Base-by-base conservation (phyloP, 35 echinoderm and acorn worm genomes). In the Apostichopus japonicus region DNA sequence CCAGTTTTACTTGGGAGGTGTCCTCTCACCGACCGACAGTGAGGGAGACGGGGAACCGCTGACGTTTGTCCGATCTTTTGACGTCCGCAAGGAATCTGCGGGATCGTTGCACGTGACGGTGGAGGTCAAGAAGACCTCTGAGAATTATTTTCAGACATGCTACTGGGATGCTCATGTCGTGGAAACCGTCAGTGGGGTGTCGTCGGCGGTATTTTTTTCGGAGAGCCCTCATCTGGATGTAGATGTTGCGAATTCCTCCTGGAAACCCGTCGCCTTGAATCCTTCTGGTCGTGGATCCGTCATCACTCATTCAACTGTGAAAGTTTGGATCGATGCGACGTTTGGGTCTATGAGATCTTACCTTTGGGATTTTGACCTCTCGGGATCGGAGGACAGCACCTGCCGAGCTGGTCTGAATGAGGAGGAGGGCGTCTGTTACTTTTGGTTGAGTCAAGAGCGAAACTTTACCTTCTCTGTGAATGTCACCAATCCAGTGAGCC, bases 401-500 rank as follows among this genome's bases (percentile, higher is more conserved):
- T 91, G 90, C 33, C 10, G 19, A 5, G 52, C 77, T 53, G 90
- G 73, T 10, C 19, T 53, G 52, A 14, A 19, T 10, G 56, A 22
- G 63, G 67, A 3, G 15, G 72, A 19, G 52, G 76, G 19, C 4
- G 23, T 79, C 8, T 91, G 90, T 77, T 15, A 79, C 16, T 91
- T 91, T 79, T 91, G 53, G 71, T 58, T 91, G 17, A 77, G 33
- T 8, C 13, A 56, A 6, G 15, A 54, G 10, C 71, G 90, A 79
- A 52, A 78, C 33, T 91, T 91, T 79, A 16, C 54, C n/a, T 91
- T 56, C 58, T 91, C 90, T 4, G 90, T 91, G 52, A 79, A 78
- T 8, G 44, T 91, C 6, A 56, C 77, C n/a, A 91, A 91, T 72
- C 90, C 72, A 77, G 72, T 91, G 33, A 67, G 76, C 58, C 17